phyloP scores from a whole-genome alignment of 2,888 invertebrate genomes.

The Pyrrhosoma nymphula region DNA sequence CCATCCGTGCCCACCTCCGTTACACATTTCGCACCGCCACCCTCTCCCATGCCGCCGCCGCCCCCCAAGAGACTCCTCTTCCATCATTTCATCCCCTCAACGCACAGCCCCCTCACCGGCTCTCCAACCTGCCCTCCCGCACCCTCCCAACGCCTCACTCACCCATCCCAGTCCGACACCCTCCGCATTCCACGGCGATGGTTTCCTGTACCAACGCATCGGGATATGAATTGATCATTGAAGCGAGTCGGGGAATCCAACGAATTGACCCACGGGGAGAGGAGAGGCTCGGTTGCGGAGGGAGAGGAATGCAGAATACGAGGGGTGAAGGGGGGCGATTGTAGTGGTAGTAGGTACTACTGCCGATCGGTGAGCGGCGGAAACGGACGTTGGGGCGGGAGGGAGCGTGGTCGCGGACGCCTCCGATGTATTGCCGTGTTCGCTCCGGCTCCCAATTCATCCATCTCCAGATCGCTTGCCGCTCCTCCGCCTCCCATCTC shows the following conservation, averaged over 20 bases:
- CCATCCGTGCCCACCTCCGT: background rate
- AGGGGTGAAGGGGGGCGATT: background rate
- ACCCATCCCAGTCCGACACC: too few species aligned
- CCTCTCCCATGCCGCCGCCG: background rate
- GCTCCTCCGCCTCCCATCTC: background rate
- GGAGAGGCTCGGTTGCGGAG: background rate
- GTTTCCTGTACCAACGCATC: slow-evolving; percentile 55
- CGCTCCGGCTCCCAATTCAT: slow-evolving; percentile 49
- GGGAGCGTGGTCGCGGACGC: background rate
- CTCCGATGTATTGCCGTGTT: slow-evolving; percentile 47
- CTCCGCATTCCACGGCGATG: slow-evolving; percentile 48
- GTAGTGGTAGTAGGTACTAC: background rate
- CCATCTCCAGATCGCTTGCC: slow-evolving; percentile 18
- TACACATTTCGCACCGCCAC: background rate
- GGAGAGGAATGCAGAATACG: background rate
- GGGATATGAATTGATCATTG: slow-evolving; percentile 65
- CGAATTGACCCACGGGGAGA: slow-evolving; percentile 56
- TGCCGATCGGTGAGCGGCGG: background rate
- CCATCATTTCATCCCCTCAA: slow-evolving; percentile 12
- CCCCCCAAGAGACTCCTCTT: background rate
- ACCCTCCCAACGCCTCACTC: background rate
- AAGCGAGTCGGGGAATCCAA: slow-evolving; percentile 60
- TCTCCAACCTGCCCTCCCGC: background rate
- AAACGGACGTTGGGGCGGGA: background rate
- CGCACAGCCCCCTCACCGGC: background rate